Conservation (phyloP, 2,113 vertebrate species). For the Alouatta palliata region DNA sequence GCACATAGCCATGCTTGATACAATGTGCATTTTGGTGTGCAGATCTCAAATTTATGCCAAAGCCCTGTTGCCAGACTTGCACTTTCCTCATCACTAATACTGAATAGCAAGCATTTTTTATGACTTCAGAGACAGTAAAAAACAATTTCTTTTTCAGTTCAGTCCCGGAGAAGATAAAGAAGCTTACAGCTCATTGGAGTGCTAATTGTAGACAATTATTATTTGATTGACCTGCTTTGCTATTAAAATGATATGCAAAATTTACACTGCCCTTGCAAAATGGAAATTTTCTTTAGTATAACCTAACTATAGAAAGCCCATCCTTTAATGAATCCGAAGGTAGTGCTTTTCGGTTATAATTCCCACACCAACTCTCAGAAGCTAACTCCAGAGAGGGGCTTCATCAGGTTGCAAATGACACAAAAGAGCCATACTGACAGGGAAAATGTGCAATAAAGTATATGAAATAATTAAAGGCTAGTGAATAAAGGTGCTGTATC, state of each 20-base stretch:
- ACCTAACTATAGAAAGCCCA: background rate
- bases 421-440: background rate
- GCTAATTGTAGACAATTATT: slow-evolving; percentile 74
- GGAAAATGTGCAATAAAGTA: background rate
- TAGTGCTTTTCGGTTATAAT: slow-evolving; percentile 26
- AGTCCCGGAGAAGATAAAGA: slow-evolving; percentile 42
- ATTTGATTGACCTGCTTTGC: slow-evolving; percentile 67
- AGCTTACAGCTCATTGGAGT: slow-evolving; percentile 47
- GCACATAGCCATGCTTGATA: background rate
- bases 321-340: slow-evolving; percentile 38
- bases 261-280: slow-evolving; percentile 68
- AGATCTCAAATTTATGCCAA: background rate
- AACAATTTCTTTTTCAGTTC: slow-evolving; percentile 45
- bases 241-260: slow-evolving; percentile 72
- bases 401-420: background rate
- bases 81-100: background rate
- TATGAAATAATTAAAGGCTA: background rate
- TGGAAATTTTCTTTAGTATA: slow-evolving; percentile 62
- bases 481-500: background rate
- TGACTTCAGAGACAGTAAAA: slow-evolving; percentile 40
- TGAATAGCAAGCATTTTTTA: background rate
- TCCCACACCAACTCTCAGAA: slow-evolving; percentile 31
- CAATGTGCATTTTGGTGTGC: background rate
- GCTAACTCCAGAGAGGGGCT: slow-evolving; percentile 15
- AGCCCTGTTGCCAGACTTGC: background rate